Evolutionary conservation across 2,113 vertebrate genomes (phyloP).

Genomic region (Symphodus melops): DNA sequence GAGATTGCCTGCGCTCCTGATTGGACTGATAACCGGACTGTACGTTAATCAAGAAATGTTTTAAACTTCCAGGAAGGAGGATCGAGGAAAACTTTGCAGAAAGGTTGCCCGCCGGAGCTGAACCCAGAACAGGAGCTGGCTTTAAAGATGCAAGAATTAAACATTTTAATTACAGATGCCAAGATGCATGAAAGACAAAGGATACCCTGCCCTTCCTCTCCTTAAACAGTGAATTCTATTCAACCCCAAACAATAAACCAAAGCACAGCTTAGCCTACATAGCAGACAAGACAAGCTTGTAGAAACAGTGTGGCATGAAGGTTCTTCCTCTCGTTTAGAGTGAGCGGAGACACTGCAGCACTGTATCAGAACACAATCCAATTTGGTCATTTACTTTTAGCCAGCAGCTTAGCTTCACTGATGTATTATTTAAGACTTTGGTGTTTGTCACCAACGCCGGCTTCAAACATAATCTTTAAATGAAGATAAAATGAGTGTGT

Average conservation of each 20-base stretch:
- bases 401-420: slow-evolving; percentile 16
- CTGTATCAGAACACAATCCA: slow-evolving; percentile 26
- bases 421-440: slow-evolving; percentile 24
- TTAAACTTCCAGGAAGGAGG: not conserved
- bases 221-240: slow-evolving; percentile 42
- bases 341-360: slow-evolving; percentile 25
- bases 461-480: slow-evolving; percentile 11
- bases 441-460: slow-evolving; percentile 17
- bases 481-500: slow-evolving; percentile 10
- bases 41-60: slow-evolving; percentile 24
- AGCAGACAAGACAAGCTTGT: slow-evolving; percentile 32
- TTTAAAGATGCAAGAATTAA: slow-evolving; percentile 19
- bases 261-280: slow-evolving; percentile 59
- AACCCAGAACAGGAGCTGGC: slow-evolving; percentile 11
- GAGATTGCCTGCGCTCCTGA: slow-evolving; percentile 14
- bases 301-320: slow-evolving; percentile 31
- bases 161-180: slow-evolving; percentile 33
- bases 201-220: slow-evolving; percentile 30
- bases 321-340: slow-evolving; percentile 38
- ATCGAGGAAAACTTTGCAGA: not conserved
- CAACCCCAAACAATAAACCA: slow-evolving; percentile 56
- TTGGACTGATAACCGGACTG: slow-evolving; percentile 28
- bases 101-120: slow-evolving; percentile 18
- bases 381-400: slow-evolving; percentile 26
- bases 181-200: slow-evolving; percentile 33